Conservation (phyloP, 2,888 invertebrate genomes). For the Melanchra persicariae region DNA sequence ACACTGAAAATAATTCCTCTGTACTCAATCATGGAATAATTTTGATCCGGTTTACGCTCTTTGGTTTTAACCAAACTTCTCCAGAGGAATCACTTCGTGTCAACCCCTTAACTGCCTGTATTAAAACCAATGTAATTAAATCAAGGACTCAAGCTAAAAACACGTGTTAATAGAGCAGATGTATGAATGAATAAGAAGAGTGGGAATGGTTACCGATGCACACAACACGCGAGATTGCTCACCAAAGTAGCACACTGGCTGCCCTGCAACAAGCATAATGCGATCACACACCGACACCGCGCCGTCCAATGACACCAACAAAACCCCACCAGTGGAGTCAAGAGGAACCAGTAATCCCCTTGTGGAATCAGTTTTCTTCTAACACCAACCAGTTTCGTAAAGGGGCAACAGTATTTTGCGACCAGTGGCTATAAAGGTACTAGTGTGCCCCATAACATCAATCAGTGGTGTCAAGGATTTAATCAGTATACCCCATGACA, state of each 20-base stretch:
- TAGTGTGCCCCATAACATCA: not conserved
- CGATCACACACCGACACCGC: constrained; percentile 81
- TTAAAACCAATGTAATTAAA: constrained; percentile 64
- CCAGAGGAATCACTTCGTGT: constrained; percentile 28
- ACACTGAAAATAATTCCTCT: constrained; percentile 38
- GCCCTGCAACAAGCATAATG: constrained; percentile 93
- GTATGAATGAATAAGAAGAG: constrained; percentile 92
- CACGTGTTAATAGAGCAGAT: constrained; percentile 86
- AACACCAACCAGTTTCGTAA: no score
- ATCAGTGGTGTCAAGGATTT: not conserved
- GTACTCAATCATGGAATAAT: constrained; percentile 3
- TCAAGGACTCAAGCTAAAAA: constrained; percentile 81
- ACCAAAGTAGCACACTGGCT: constrained; percentile 98
- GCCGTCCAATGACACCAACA: constrained; percentile 27
- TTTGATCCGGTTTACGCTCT: not conserved
- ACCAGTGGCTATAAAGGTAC: no score
- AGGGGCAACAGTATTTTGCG: no score
- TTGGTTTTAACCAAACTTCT: not conserved
- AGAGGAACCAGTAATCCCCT: not conserved
- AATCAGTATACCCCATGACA: not conserved
- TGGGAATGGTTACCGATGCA: constrained; percentile 97
- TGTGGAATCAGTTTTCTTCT: not conserved
- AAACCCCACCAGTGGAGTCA: not conserved
- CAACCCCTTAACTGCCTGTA: constrained; percentile 24
- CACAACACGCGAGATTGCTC: constrained; percentile 98